Conservation (phyloP, 2,888 invertebrate genomes). For the Caenorhabditis afra region DNA sequence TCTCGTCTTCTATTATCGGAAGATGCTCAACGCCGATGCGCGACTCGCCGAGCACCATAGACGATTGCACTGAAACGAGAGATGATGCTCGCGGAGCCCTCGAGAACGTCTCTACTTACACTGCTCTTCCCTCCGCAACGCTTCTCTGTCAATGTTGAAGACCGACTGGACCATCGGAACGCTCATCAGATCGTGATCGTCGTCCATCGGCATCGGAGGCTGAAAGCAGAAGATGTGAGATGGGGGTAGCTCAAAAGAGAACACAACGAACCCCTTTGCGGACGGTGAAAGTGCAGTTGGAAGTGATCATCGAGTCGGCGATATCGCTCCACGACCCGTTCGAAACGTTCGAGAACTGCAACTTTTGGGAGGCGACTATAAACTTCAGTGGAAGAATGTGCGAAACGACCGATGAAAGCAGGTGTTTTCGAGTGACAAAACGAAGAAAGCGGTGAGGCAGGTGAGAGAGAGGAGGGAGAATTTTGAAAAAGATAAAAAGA, state of each 20-base stretch:
- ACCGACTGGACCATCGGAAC: conserved; percentile 57
- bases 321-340: conserved; percentile 69
- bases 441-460: conserved; percentile 4
- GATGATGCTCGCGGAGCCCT: not conserved
- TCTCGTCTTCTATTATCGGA: conserved; percentile 69
- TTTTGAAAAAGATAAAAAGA: conserved; percentile 20
- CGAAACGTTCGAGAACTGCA: conserved; percentile 69
- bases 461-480: conserved; percentile 1
- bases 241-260: too few species aligned
- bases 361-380: conserved; percentile 15
- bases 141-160: conserved; percentile 64
- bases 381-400: conserved; percentile 3
- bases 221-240: conserved; percentile 25
- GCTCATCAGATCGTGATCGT: conserved; percentile 64
- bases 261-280: conserved; percentile 63
- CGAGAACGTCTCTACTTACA: conserved; percentile 51
- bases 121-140: conserved; percentile 62
- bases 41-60: conserved; percentile 66
- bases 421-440: conserved; percentile 14
- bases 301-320: conserved; percentile 63
- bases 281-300: conserved; percentile 61
- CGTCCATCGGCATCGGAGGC: conserved; percentile 42
- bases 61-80: conserved; percentile 65
- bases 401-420: conserved; percentile 9
- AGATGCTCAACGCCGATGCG: conserved; percentile 67